Evolutionary conservation across 2,113 vertebrate species (phyloP), one percentile per base, ranked within the genome.

Genomic region (Meleagris gallopavo): DNA sequence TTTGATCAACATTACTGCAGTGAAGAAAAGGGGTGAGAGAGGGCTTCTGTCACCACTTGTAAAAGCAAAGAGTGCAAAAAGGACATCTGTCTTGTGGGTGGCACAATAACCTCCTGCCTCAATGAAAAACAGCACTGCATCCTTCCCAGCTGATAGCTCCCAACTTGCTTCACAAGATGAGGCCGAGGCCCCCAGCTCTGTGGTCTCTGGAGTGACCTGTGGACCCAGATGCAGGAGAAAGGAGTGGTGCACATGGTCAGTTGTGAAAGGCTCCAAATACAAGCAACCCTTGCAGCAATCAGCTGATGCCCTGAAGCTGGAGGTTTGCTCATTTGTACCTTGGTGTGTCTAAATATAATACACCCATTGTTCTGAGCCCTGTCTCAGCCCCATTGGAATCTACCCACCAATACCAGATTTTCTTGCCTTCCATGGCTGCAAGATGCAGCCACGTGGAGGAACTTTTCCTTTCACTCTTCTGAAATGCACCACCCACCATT

Each of bases 281-380:
- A 54, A 76, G 86, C 71, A 95, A 95, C 78, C 94, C 85, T 90
- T 95, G 89, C 67, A 94, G 86, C 80, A 83, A 80, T 77, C 95
- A 95, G 91, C 80, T 95, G 96, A 96, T 96, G 95, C 95, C 95
- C 93, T 78, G 83, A 61, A 94, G 94, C 90, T 72, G 93, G 80
- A 88, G 79, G 93, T 88, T 91, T 92, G 83, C 89, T 94, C 69
- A 65, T 62, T 96, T 79, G 69, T 81, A 82, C 65, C 40, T 90
- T 72, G 73, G 79, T 89, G 57, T 86, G 77, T 73, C 86, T 91
- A 95, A 94, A 89, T 82, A 92, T 85, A 96, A 96, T 92, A 64
- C 80, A 60, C 10, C 75, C 10, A 95, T 94, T 96, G 88, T 97
- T 96, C 89, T 12, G 46, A 85, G 88, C 76, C 54, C 74, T 86